These are phyloP conservation scores for Nomada fabriciana DNA, from an alignment of 2,888 invertebrate species.

Conservation along the genomic window DNA sequence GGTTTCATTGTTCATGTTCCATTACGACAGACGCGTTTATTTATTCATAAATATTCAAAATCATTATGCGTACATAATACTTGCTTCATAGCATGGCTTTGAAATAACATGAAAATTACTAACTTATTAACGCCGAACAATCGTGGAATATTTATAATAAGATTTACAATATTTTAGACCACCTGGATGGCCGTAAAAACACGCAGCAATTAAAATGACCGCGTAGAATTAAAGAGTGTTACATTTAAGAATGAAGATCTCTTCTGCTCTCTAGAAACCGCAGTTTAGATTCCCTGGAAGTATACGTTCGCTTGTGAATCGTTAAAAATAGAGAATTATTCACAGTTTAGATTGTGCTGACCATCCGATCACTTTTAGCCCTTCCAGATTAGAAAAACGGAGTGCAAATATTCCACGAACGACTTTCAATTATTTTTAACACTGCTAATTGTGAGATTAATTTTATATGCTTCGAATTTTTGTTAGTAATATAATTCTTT, in stretches of 20 bases:
- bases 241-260: background rate
- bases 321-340: constrained; percentile 35
- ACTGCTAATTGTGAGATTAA: background rate
- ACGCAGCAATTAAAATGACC: background rate
- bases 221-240: background rate
- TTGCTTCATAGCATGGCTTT: background rate
- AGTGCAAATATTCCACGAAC: constrained; percentile 35
- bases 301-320: background rate
- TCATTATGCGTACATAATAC: background rate
- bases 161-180: background rate
- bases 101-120: background rate
- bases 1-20: background rate
- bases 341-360: background rate
- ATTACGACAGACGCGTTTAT: background rate
- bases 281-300: background rate
- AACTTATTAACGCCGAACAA: background rate
- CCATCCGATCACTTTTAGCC: background rate
- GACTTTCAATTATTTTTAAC: background rate
- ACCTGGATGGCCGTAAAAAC: background rate
- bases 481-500: constrained; percentile 29
- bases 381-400: background rate
- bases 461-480: background rate
- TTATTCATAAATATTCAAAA: background rate
- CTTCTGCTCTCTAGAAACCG: background rate
- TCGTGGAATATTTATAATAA: constrained; percentile 32